Conservation (phyloP, 2,888 invertebrate genomes). For the Eupelmus urozonus region DNA sequence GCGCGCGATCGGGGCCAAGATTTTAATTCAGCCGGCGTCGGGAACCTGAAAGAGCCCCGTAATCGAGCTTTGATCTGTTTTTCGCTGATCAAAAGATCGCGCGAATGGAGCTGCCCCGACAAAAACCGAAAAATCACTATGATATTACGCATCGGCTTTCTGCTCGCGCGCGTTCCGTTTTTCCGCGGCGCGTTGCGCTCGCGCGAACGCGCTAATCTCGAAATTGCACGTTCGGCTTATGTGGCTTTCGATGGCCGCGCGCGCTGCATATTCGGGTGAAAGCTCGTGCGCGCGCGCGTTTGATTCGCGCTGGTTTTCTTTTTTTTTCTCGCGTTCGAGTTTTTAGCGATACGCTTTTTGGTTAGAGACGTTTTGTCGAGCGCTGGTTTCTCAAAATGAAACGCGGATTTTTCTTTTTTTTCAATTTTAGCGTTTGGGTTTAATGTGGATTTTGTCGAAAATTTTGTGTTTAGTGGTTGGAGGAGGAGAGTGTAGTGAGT, state of each 20-base stretch:
- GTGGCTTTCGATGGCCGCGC: conserved; percentile 13
- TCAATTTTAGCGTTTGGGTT: no score
- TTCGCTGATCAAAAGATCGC: conserved; percentile 41
- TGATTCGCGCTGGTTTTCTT: conserved; percentile 25
- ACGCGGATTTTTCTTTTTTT: no score
- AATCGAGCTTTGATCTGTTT: conserved; percentile 51
- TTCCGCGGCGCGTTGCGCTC: conserved; percentile 12
- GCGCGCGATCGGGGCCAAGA: conserved; percentile 26
- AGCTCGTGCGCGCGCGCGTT: conserved; percentile 44
- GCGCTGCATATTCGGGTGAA: conserved; percentile 43
- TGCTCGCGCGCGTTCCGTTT: not conserved
- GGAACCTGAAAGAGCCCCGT: conserved; percentile 37
- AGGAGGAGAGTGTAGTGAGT: no score
- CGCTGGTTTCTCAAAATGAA: no score
- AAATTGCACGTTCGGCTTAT: conserved; percentile 49
- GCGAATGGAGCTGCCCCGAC: conserved; percentile 11
- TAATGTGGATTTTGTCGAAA: no score
- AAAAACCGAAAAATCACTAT: conserved; percentile 40
- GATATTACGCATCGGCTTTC: conserved; percentile 18
- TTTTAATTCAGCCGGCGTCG: conserved; percentile 17
- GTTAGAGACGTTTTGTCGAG: no score
- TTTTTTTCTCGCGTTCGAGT: conserved; percentile 21
- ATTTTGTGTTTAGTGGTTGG: no score
- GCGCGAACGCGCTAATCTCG: conserved; percentile 55
- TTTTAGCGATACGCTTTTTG: conserved; percentile 40